Evolutionary conservation across 2,797 vertebrate genomes (phyloP), one percentile per base, ranked within the genome.

Genomic region (Myotis daubentonii): DNA sequence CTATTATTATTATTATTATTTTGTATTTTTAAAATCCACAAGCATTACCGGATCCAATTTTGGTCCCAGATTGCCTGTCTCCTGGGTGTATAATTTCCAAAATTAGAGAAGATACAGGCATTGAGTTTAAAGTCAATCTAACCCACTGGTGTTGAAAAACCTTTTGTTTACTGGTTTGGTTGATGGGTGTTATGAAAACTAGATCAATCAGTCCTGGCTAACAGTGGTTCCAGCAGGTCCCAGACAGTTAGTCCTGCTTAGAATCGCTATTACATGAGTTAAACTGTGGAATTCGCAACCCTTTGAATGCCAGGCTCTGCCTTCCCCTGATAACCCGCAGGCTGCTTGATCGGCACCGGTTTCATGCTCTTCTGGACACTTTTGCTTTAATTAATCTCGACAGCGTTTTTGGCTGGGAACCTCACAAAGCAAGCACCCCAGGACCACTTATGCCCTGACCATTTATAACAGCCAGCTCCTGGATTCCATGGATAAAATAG

Each of bases 121-220:
- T 74, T 38, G 75, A 75, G 0, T 93, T 84, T 87, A 74, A 86
- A 93, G 91, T 89, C 57, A 17, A 79, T 83, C 87, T n/a, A 66
- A 71, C 16, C 79, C 44, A 49, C 36, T 17, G 68, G 51, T 87
- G 70, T 33, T 91, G 86, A 81, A 93, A 92, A 65, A 30, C 22
- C 38, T 93, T 87, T 87, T 94, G 66, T 94, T 95, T 86, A 71
- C 87, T 93, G 89, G 80, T 82, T 93, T 80, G 72, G 38, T 19
- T 93, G 87, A 1, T 51, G 85, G 76, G 41, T 70, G 44, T 23
- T 71, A 22, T 94, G 65, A 51, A 91, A 91, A 87, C 12, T 10
- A 68, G 95, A 82, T 85, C 87, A 72, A 88, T 95, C 84, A 80
- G 13, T 89, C 57, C 83, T 82, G 44, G 68, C 84, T 94, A 76